phyloP scores from a whole-genome alignment of 2,888 invertebrate genomes.

The Metallyticus violacea region DNA sequence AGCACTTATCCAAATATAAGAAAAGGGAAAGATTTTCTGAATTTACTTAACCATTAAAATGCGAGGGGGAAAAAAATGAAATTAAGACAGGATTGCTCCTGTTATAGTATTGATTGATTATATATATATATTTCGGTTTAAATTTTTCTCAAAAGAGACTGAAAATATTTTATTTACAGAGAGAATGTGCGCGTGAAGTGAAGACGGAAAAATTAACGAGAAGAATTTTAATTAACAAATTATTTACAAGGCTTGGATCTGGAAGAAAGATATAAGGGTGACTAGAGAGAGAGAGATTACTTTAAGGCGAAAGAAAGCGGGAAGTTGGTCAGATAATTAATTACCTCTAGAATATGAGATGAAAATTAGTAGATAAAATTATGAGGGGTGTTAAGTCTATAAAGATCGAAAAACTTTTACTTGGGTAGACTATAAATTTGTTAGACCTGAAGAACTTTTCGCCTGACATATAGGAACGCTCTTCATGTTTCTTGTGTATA shows the following conservation, averaged over 20 bases:
- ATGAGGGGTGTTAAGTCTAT: no score
- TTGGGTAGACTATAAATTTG: no score
- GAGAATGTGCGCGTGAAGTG: not conserved
- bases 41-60: no score
- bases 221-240: not conserved
- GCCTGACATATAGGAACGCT: no score
- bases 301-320: not conserved
- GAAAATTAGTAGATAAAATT: not conserved
- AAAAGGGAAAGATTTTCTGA: no score
- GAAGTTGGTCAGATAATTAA: not conserved
- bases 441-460: no score
- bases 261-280: not conserved
- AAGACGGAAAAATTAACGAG: not conserved
- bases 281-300: not conserved
- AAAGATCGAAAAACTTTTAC: no score
- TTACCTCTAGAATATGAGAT: not conserved
- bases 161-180: not conserved
- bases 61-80: no score
- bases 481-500: no score
- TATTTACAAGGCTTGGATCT: not conserved
- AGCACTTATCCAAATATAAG: no score
- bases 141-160: not conserved
- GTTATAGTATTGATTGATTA: no score
- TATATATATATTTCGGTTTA: not conserved
- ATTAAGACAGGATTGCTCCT: no score